Conservation (phyloP, 2,888 invertebrate species). For the Teleogryllus oceanicus region DNA sequence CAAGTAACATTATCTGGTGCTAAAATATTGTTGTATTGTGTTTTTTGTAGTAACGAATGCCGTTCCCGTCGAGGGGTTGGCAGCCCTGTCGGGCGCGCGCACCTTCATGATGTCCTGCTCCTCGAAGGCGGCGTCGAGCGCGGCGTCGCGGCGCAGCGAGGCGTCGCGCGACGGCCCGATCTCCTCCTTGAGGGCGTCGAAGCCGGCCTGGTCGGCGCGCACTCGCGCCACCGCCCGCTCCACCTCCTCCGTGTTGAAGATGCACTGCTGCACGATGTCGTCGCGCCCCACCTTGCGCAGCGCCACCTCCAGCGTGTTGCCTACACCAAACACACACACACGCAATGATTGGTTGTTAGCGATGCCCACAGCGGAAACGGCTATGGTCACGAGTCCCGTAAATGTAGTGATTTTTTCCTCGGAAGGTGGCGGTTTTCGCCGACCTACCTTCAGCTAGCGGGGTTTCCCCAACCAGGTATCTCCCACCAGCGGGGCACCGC, state of each 20-base stretch:
- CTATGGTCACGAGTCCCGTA: no score
- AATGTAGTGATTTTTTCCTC: no score
- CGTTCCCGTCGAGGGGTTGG: no score
- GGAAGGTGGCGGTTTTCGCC: no score
- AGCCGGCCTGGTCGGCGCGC: conserved; percentile 57
- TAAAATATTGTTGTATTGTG: no score
- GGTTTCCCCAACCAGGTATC: no score
- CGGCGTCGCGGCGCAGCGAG: conserved; percentile 64
- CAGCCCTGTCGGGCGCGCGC: conserved; percentile 33
- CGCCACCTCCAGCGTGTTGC: conserved; percentile 75
- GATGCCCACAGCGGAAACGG: no score
- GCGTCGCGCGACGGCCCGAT: conserved; percentile 63
- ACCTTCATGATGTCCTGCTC: conserved; percentile 70
- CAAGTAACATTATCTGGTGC: no score
- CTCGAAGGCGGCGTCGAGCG: conserved; percentile 54
- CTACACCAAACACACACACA: conserved; percentile 42
- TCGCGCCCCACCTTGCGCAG: conserved; percentile 82
- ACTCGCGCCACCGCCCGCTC: conserved; percentile 57
- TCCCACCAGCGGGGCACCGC: no score
- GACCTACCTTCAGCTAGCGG: no score
- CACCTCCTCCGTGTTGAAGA: conserved; percentile 54
- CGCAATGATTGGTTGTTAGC: no score
- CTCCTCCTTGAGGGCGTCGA: conserved; percentile 61
- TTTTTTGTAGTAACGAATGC: no score
- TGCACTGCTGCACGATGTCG: conserved; percentile 85